Evolutionary conservation across 2,797 vertebrate species (phyloP), one percentile per base, ranked within the genome.

Genomic region (Dicrostonyx torquatus): DNA sequence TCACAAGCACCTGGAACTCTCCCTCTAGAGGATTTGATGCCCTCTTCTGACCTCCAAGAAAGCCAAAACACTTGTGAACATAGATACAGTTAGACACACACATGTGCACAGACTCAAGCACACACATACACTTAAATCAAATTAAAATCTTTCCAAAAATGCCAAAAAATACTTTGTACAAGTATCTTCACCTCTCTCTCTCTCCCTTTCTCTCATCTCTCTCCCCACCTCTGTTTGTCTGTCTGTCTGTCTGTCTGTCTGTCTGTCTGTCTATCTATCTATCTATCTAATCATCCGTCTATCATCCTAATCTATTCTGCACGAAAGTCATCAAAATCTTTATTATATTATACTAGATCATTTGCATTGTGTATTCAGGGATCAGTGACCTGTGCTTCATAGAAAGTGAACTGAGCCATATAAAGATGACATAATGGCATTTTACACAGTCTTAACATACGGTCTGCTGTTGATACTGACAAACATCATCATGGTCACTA

Each of bases 341-440:
- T 45, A 58, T 83, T 78, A 72, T n/a, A 91, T 60, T n/a, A 50
- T 53, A 10, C 22, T 58, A 83, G 22, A 9, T 75, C 84, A 84
- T 48, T 90, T 77, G 87, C 2, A 82, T 72, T 53, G 40, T 53
- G 18, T 76, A 84, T 22, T 85, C 87, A 78, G 37, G 34, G 12
- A 50, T 88, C 45, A 48, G 11, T 94, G 45, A 58, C 75, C 53
- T 91, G 11, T 62, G 64, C 79, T 89, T 94, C 84, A 82, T 73
- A 90, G 92, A 94, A 37, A 62, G 18, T 58, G 43, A 93, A 34
- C 62, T 82, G 31, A 93, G 78, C 15, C 62, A n/a, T 50, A 70
- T 83, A 77, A 87, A 91, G 90, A 84, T n/a, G 29, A 85, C 12
- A 72, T 17, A 91, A 80, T 4, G 50, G 68, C 8, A 22, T 17